Percentiles rank a stretch among this genome's conserved stretches.
Evolutionary conservation across 2,888 invertebrate genomes (phyloP).

Genomic region (Drosophila setosimentum): DNA sequence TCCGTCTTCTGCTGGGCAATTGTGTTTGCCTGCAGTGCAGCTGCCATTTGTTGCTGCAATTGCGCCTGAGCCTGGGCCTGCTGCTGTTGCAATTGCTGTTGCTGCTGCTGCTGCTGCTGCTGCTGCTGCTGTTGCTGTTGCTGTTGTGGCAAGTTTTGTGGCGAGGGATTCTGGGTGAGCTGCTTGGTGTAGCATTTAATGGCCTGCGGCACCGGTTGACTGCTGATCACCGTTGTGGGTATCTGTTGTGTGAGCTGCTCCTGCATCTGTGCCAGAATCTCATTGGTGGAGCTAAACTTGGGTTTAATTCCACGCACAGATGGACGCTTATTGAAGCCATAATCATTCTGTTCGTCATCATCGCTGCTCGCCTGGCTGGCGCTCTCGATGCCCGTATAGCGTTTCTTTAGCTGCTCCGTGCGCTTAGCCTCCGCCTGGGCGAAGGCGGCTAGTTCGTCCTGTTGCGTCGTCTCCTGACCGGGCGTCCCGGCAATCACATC

Average conservation of each 20-base stretch:
- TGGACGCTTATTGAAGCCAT: constrained; percentile 95
- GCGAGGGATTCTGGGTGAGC: constrained; percentile 76
- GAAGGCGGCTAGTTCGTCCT: constrained; percentile 93
- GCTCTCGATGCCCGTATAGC: constrained; percentile 87
- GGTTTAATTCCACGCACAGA: constrained; percentile 95
- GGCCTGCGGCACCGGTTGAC: constrained; percentile 76
- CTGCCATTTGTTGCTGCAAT: constrained; percentile 64
- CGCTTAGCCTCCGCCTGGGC: constrained; percentile 93
- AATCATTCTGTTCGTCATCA: constrained; percentile 94
- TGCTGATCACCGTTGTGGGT: constrained; percentile 77
- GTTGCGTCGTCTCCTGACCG: constrained; percentile 87
- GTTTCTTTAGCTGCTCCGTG: constrained; percentile 92
- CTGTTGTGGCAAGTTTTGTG: constrained; percentile 77
- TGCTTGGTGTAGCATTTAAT: constrained; percentile 83
- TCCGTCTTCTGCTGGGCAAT: constrained; percentile 84
- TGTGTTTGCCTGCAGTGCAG: constrained; percentile 69
- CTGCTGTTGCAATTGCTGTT: constrained; percentile 58
- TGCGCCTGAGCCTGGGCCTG: constrained; percentile 49
- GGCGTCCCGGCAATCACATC: constrained; percentile 90
- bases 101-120: constrained; percentile 65
- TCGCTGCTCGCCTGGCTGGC: constrained; percentile 83
- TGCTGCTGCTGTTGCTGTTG: constrained; percentile 63
- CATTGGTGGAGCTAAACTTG: constrained; percentile 92
- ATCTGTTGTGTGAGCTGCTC: constrained; percentile 87
- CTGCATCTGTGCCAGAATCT: constrained; percentile 93